Percentiles rank a stretch among this genome's conserved stretches.
phyloP scores from a whole-genome alignment of 2,113 vertebrate species.

The Psittacus erithacus region DNA sequence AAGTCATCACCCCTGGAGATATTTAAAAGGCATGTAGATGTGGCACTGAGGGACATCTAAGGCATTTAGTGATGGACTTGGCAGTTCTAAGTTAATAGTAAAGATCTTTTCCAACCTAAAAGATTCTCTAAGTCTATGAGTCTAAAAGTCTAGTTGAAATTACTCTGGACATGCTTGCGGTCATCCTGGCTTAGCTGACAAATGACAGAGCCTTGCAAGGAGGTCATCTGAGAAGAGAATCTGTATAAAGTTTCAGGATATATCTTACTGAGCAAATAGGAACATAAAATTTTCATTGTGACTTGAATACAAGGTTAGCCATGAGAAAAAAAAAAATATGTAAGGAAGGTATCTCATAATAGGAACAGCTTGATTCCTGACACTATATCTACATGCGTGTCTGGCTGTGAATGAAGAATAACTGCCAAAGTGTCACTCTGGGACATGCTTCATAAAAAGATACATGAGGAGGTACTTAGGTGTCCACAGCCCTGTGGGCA shows the following conservation, averaged over 20 bases:
- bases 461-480: background rate
- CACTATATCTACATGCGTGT: background rate
- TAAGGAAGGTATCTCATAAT: background rate
- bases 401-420: background rate
- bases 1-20: background rate
- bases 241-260: background rate
- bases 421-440: background rate
- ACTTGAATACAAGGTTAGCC: background rate
- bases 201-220: background rate
- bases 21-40: background rate
- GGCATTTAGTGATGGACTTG: background rate
- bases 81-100: background rate
- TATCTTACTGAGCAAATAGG: background rate
- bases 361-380: background rate
- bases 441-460: background rate
- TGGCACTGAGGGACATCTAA: background rate
- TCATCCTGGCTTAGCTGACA: background rate
- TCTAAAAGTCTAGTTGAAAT: background rate
- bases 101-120: background rate
- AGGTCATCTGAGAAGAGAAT: background rate
- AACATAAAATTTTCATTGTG: background rate
- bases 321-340: background rate
- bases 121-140: fast-evolving
- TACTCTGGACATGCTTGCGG: background rate
- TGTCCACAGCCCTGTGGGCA: background rate